Evolutionary conservation across 2,888 invertebrate species (phyloP).

Genomic region (Villa cingulata): DNA sequence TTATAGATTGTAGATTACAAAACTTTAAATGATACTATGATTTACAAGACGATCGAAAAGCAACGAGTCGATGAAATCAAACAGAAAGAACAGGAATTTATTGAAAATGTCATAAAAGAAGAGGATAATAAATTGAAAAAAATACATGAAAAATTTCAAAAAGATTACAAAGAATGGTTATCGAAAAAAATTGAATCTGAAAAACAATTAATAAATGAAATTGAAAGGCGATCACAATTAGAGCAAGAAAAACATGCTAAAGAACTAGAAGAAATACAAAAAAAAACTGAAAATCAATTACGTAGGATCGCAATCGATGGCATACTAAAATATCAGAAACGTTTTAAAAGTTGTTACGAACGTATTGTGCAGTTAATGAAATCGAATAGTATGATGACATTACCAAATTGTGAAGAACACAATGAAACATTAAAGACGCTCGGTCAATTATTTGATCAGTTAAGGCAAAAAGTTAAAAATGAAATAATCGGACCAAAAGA

Average conservation of each 20-base stretch:
- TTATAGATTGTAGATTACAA: not conserved
- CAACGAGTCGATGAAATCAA: conserved; percentile 32
- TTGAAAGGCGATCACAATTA: conserved; percentile 20
- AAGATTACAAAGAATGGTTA: conserved; percentile 9
- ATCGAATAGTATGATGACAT: conserved; percentile 33
- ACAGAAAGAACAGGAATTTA: conserved; percentile 27
- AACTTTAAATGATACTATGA: not conserved
- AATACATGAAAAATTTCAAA: not conserved
- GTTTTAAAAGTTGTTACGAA: conserved; percentile 43
- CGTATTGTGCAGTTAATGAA: conserved; percentile 39
- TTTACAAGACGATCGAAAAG: conserved; percentile 17
- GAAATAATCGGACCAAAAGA: conserved; percentile 39
- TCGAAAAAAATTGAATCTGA: conserved; percentile 18
- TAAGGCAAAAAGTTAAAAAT: conserved; percentile 26
- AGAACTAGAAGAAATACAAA: conserved; percentile 19
- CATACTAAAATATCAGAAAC: conserved; percentile 43
- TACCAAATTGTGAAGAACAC: conserved; percentile 24
- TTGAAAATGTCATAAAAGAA: conserved; percentile 12
- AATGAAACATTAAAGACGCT: conserved; percentile 34
- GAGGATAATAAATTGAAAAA: conserved; percentile 11
- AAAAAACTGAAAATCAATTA: conserved; percentile 22
- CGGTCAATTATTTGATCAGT: conserved; percentile 24
- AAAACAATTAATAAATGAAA: conserved; percentile 19
- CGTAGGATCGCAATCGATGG: conserved; percentile 36
- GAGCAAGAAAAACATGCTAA: conserved; percentile 20